These are phyloP conservation scores for Sapayoa aenigma DNA, from an alignment of 2,113 vertebrate species.

Conservation along the genomic window DNA sequence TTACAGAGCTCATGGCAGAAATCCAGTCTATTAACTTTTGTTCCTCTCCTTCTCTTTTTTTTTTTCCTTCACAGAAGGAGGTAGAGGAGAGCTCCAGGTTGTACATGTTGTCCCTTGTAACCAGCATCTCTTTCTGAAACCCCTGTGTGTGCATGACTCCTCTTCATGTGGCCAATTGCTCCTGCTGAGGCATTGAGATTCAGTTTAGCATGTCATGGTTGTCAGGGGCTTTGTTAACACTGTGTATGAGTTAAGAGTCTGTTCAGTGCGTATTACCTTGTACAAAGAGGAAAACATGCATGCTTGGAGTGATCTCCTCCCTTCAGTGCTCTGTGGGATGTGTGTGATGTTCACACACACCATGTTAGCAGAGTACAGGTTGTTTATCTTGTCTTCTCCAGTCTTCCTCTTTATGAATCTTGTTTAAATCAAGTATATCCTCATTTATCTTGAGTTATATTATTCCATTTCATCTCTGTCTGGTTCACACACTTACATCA, in stretches of 20 bases:
- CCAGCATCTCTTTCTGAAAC: slow-evolving; percentile 17
- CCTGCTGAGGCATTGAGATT: neutral
- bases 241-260: slow-evolving; percentile 51
- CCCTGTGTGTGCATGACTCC: slow-evolving; percentile 36
- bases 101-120: slow-evolving; percentile 66
- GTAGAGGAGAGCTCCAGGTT: slow-evolving; percentile 89
- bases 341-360: neutral
- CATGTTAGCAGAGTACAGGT: accelerated
- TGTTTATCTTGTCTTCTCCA: neutral
- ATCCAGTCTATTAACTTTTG: slow-evolving; percentile 62
- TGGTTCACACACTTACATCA: neutral
- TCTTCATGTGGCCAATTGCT: neutral
- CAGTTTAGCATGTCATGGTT: slow-evolving; percentile 45
- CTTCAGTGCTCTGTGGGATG: neutral
- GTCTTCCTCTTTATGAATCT: neutral
- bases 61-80: slow-evolving; percentile 82
- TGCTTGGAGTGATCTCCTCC: neutral
- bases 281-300: neutral
- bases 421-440: neutral
- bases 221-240: slow-evolving; percentile 13
- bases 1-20: neutral
- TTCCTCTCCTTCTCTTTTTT: slow-evolving; percentile 56
- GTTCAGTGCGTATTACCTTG: slow-evolving; percentile 34
- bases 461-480: neutral
- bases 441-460: neutral